Conservation (phyloP, 64 coral and sea anemone species). For the Porites australiensis region DNA sequence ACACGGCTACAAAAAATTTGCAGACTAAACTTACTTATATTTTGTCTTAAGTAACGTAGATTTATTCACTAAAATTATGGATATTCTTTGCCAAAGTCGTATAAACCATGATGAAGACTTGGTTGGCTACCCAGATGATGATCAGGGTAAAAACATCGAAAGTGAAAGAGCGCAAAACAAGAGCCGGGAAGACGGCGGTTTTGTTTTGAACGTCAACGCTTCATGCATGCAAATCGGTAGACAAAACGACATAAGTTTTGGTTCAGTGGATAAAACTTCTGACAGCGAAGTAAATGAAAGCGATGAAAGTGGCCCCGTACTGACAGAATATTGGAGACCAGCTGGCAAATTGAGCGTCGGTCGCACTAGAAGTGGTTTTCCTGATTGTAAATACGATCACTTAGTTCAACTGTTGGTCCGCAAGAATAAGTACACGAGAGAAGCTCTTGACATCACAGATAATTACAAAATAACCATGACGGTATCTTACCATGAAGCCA, state of each 20-base stretch:
- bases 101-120: too few species aligned
- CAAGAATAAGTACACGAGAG: neutral
- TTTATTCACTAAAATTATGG: too few species aligned
- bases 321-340: neutral
- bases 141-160: too few species aligned
- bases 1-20: too few species aligned
- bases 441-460: conserved; percentile 4
- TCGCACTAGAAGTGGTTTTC: conserved; percentile 8
- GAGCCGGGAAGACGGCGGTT: neutral
- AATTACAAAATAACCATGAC: neutral
- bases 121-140: too few species aligned
- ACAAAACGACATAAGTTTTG: neutral
- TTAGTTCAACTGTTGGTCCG: conserved; percentile 5
- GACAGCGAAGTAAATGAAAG: neutral
- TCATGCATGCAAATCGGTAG: neutral
- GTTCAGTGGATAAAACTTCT: neutral
- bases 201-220: neutral
- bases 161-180: too few species aligned
- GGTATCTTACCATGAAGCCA: neutral
- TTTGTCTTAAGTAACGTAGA: too few species aligned
- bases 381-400: conserved; percentile 5
- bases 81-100: too few species aligned
- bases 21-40: too few species aligned
- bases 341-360: neutral
- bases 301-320: neutral